These are phyloP conservation scores for Phasianus colchicus DNA, from an alignment of 2,113 vertebrate genomes.

Conservation along the genomic window DNA sequence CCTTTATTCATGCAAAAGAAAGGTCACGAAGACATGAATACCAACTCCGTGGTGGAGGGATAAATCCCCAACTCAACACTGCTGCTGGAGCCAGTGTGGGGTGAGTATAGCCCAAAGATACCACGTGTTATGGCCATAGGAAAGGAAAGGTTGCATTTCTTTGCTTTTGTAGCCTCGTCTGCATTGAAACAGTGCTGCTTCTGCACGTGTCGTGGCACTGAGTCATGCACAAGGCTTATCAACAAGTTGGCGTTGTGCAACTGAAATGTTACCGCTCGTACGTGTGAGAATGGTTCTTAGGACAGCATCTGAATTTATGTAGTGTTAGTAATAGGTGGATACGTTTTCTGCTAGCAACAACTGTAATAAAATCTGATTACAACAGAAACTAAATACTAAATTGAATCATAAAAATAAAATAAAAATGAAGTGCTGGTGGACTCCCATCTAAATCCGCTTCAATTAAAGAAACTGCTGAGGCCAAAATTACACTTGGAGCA, in stretches of 20 bases:
- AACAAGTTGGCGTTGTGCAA: constrained; percentile 10
- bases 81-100: not conserved
- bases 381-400: constrained; percentile 42
- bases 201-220: not conserved
- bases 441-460: not conserved
- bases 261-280: constrained; percentile 20
- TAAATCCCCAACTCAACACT: not conserved
- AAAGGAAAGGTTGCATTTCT: not conserved
- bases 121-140: not conserved
- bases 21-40: not conserved
- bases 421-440: constrained; percentile 42
- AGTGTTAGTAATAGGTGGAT: constrained; percentile 42
- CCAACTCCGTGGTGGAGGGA: not conserved
- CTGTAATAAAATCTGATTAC: constrained; percentile 48
- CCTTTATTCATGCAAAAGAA: not conserved
- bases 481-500: not conserved
- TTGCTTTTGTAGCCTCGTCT: not conserved
- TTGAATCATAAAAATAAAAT: constrained; percentile 40
- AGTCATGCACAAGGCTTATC: constrained; percentile 4
- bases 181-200: constrained; percentile 18
- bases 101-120: not conserved
- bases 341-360: constrained; percentile 22
- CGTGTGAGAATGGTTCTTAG: constrained; percentile 13
- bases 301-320: constrained; percentile 61
- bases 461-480: constrained; percentile 22